Evolutionary conservation across 2,797 vertebrate genomes (phyloP).

Genomic region (Selene dorsalis): DNA sequence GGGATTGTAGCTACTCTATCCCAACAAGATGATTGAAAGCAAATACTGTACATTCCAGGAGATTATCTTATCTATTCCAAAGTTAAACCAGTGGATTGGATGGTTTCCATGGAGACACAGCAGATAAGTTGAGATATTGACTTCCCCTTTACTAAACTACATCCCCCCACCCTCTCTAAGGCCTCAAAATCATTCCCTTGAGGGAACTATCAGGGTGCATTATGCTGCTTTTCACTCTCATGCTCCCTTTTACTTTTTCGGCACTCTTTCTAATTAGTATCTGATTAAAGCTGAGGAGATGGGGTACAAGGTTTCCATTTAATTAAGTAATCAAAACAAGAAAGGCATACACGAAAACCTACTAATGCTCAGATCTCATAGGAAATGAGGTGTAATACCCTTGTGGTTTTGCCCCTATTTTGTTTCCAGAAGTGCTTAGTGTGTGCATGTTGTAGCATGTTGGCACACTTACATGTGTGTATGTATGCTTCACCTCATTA

Average conservation of each 20-base stretch:
- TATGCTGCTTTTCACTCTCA: constrained; percentile 61
- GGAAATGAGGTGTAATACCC: constrained; percentile 71
- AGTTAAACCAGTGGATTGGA: constrained; percentile 53
- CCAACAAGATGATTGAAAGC: constrained; percentile 75
- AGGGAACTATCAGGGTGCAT: constrained; percentile 48
- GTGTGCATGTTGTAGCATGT: background rate
- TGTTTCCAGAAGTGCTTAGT: constrained; percentile 28
- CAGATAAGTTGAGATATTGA: constrained; percentile 68
- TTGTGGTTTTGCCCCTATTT: constrained; percentile 38
- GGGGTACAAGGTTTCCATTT: constrained; percentile 73
- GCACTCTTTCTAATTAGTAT: constrained; percentile 71
- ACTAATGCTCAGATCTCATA: constrained; percentile 61
- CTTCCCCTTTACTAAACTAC: constrained; percentile 58
- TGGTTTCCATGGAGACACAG: constrained; percentile 62
- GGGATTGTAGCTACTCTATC: constrained; percentile 76
- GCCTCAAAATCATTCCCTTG: constrained; percentile 56
- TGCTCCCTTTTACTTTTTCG: constrained; percentile 50
- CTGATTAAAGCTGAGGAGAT: constrained; percentile 73
- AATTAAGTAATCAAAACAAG: constrained; percentile 80
- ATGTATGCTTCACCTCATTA: constrained; percentile 1
- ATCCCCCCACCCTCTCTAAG: constrained; percentile 30
- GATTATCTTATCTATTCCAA: constrained; percentile 73
- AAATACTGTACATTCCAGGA: constrained; percentile 67
- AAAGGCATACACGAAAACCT: constrained; percentile 73
- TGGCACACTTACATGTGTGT: background rate